Evolutionary conservation across 2,888 invertebrate species (phyloP), one percentile per base, ranked within the genome.

Genomic region (Thymelicus lineola): DNA sequence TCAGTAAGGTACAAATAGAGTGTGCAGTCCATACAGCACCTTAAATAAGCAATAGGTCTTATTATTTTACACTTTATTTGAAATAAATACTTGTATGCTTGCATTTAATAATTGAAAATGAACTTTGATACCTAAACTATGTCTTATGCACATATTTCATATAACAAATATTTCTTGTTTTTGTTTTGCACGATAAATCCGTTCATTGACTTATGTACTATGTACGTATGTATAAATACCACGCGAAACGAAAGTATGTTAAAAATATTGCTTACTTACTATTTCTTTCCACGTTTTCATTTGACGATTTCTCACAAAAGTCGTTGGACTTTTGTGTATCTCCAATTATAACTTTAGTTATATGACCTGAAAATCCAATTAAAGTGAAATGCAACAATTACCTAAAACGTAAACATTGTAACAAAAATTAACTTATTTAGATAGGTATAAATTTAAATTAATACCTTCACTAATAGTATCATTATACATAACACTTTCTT

Each of bases 21-120:
- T 75, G 77, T 14, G 78, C 79, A 69, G 86, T 86, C 87, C 87
- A 87, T 12, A 85, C 78, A 71, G 86, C 86, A 80, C 79, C 87
- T 86, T 36, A 73, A 76, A 59, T 62, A 58, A 10, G 17, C 50
- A 45, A 28, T 15, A 60, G 7, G 28, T 28, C 5, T 28, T 5
- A 55, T 28, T 10, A 42, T 12, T 4, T 12, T 42, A 12, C 10
- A 42, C 10, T 38, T 38, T 38, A 38, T 42, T 42, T 38, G 9
- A 42, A 42, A 42, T 9, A 12, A 10, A 42, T 12, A 42, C 12
- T 42, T 10, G 38, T 10, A 42, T 10, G 9, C 42, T 10, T 38
- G 38, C 38, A 42, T 42, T 42, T 10, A 42, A 42, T 9, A 42
- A 0, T 12, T 42, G 10, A 42, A 42, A 42, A 4, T 42, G 2